Evolutionary conservation across 1,140 invertebrate species (phyloP).

Genomic region (Scaptodrosophila lebanonensis): DNA sequence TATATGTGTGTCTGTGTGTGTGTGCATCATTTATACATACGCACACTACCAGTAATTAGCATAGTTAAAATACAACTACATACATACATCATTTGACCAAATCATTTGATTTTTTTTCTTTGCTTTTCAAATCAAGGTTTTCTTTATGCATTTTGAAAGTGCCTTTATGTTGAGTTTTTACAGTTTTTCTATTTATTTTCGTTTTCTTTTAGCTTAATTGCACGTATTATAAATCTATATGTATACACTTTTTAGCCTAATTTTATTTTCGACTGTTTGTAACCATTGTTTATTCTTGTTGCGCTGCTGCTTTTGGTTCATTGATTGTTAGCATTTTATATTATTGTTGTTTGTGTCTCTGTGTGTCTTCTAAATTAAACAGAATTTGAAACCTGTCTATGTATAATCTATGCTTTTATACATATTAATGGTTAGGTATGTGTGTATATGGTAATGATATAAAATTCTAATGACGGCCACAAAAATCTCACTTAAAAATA

Average conservation of each 20-base stretch:
- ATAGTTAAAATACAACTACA: conserved; percentile 52
- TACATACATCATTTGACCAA: conserved; percentile 38
- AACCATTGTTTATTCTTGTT: conserved; percentile 23
- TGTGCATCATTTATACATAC: conserved; percentile 3
- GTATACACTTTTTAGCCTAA: conserved; percentile 11
- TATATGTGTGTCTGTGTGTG: conserved; percentile 9
- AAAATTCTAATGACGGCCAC: not conserved
- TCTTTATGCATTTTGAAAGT: conserved; percentile 23
- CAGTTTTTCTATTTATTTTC: not conserved
- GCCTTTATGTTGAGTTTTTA: not conserved
- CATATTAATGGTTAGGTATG: conserved; percentile 3
- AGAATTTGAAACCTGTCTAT: conserved; percentile 61
- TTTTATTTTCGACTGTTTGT: conserved; percentile 31
- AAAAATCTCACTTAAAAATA: not conserved
- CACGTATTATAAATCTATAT: conserved; percentile 9
- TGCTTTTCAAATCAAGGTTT: conserved; percentile 4
- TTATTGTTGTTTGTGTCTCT: conserved; percentile 1
- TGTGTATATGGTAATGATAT: not conserved
- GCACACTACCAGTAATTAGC: conserved; percentile 7
- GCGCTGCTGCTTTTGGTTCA: not conserved
- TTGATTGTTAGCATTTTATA: conserved; percentile 4
- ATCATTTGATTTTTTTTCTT: conserved; percentile 9
- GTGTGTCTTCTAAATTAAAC: conserved; percentile 24
- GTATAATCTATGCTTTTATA: conserved; percentile 7
- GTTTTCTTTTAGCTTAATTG: conserved; percentile 3